Evolutionary conservation across 2,888 invertebrate species (phyloP), one percentile per base, ranked within the genome.

Genomic region (Frankliniella intonsa): DNA sequence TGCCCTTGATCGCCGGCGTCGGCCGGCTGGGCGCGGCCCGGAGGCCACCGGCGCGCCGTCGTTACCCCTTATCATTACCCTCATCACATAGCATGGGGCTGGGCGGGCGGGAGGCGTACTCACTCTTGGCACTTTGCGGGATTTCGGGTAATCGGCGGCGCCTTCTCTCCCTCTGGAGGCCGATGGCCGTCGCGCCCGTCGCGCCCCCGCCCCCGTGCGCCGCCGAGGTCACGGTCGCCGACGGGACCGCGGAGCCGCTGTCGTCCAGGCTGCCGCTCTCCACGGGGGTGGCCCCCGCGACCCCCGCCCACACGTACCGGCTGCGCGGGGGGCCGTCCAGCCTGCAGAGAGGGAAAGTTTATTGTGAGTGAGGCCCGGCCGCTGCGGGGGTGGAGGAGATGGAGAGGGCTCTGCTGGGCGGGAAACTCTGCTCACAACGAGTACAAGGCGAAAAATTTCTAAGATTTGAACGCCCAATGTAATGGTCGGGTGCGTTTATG

Each of bases 51-150:
- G 38, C 38, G 38, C 38, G 38, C 38, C 38, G 38, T 38, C 38
- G 38, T 38, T 38, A 38, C 38, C 38, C 38, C 38, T 2, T 38
- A 2, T 38, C 38, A 38, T 38, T 38, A 38, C 38, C 38, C 38
- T 38, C 38, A 38, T 38, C 38, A 38, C 38, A 38, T 38, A 38
- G 38, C 38, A 38, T 38, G 38, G 38, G 38, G 38, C 38, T 38
- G 5, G 38, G 38, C 38, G n/a, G n/a, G n/a, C n/a, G n/a, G n/a
- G n/a, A n/a, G 8, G 11, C 62, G 62, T 25, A 76, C 69, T 76
- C 25, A 76, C 69, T 76, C 69, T 76, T 76, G 69, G 69, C 69
- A 76, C 69, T 76, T 76, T 76, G 69, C 10, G 69, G 69, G 12
- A 76, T 76, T 25, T 76, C 69, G 25, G 69, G 69, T 10, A 76